Evolutionary conservation across 2,888 invertebrate genomes (phyloP).

Genomic region (Meiosimyza decipiens): DNA sequence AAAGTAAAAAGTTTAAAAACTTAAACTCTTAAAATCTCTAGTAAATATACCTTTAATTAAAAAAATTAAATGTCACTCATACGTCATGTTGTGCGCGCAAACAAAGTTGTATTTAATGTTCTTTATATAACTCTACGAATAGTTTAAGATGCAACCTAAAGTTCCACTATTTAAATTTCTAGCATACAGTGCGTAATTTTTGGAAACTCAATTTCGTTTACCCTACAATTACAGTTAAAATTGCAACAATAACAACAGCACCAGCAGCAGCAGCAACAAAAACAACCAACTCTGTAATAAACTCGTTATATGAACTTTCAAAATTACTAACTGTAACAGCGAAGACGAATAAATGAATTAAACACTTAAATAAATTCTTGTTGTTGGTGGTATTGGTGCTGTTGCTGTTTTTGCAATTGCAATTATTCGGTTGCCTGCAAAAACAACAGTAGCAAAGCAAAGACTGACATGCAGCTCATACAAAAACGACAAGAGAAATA

Average conservation of each 20-base stretch:
- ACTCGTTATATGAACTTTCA: constrained; percentile 8
- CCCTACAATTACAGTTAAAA: constrained; percentile 41
- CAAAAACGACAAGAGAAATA: background rate
- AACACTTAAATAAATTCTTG: constrained; percentile 19
- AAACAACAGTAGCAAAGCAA: too few species aligned
- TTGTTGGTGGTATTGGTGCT: constrained; percentile 24
- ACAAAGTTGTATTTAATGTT: too few species aligned
- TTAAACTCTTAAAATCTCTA: too few species aligned
- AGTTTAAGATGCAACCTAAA: too few species aligned
- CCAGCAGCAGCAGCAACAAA: constrained; percentile 37
- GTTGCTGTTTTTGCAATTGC: constrained; percentile 12
- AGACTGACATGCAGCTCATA: background rate
- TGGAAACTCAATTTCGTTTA: too few species aligned
- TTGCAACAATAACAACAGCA: constrained; percentile 32
- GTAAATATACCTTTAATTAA: too few species aligned
- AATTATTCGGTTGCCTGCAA: constrained; percentile 9
- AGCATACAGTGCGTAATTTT: too few species aligned
- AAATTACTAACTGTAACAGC: constrained; percentile 10
- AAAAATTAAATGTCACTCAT: too few species aligned
- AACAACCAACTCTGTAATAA: constrained; percentile 2
- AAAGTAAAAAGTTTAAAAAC: too few species aligned
- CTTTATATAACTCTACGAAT: too few species aligned
- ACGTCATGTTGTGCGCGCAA: too few species aligned
- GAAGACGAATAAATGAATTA: constrained; percentile 18
- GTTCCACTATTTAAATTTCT: too few species aligned